Evolutionary conservation across 2,797 vertebrate genomes (phyloP).

Genomic region (Hypotaenidia philippensis): DNA sequence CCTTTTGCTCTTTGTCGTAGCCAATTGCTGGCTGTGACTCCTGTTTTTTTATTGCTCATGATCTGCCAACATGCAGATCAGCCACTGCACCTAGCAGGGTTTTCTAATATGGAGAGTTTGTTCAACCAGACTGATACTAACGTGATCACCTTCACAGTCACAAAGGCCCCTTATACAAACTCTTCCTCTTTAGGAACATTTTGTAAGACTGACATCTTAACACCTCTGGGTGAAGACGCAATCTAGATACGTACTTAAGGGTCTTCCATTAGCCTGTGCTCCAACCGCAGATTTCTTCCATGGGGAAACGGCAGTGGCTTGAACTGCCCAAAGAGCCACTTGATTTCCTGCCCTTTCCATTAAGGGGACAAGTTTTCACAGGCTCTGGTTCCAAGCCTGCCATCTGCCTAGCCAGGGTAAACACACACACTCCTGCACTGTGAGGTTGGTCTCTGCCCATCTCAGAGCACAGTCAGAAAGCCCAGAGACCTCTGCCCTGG

Average conservation of each 20-base stretch:
- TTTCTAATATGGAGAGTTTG: not conserved
- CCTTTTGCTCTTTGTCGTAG: not conserved
- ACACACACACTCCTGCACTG: not conserved
- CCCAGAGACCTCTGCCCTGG: not conserved
- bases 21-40: not conserved
- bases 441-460: not conserved
- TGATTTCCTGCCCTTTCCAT: not conserved
- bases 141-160: not conserved
- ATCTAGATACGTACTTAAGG: not conserved
- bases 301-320: not conserved
- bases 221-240: not conserved
- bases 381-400: not conserved
- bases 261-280: rapidly evolving
- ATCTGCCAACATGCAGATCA: not conserved
- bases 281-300: not conserved
- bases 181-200: not conserved
- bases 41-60: not conserved
- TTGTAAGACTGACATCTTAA: not conserved
- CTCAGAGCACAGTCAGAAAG: not conserved
- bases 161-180: not conserved
- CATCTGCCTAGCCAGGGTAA: not conserved
- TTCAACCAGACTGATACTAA: not conserved
- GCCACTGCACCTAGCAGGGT: not conserved
- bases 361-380: not conserved
- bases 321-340: not conserved